These are phyloP conservation scores for Penelope pileata DNA, from an alignment of 2,113 vertebrate species.

Conservation along the genomic window DNA sequence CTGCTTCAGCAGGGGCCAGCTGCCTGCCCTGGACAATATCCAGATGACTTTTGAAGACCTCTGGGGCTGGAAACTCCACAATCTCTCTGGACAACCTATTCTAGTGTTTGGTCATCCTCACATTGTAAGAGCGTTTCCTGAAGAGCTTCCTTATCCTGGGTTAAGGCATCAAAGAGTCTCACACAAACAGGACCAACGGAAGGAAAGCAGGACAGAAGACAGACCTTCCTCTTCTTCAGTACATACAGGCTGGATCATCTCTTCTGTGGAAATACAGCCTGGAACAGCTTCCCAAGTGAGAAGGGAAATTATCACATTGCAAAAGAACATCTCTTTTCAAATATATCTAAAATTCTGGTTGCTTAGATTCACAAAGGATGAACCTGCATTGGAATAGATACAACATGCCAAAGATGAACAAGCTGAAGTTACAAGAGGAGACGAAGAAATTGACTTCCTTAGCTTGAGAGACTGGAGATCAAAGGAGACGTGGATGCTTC, in stretches of 20 bases:
- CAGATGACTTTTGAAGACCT: background rate
- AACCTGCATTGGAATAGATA: background rate
- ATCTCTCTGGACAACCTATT: background rate
- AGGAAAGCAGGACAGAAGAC: background rate
- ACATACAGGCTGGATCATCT: background rate
- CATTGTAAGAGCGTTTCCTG: background rate
- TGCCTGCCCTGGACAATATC: background rate
- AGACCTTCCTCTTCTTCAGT: too few species aligned
- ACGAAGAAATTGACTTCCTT: background rate
- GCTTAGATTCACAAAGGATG: background rate
- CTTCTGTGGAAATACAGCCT: background rate
- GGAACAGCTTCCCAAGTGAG: background rate
- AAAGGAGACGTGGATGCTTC: background rate
- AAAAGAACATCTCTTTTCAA: background rate
- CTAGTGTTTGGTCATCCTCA: background rate
- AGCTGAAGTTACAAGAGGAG: background rate
- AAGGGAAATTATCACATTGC: background rate
- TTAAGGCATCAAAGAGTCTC: accelerated
- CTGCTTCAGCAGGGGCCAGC: background rate
- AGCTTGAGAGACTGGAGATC: background rate
- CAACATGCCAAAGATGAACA: background rate
- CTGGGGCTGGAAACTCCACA: background rate
- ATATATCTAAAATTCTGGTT: background rate
- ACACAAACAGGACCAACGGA: background rate
- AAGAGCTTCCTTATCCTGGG: background rate